Base-by-base conservation (phyloP, 30 jellyfish, hydroid and myxozoan genomes). In the Chironex yamaguchii region DNA sequence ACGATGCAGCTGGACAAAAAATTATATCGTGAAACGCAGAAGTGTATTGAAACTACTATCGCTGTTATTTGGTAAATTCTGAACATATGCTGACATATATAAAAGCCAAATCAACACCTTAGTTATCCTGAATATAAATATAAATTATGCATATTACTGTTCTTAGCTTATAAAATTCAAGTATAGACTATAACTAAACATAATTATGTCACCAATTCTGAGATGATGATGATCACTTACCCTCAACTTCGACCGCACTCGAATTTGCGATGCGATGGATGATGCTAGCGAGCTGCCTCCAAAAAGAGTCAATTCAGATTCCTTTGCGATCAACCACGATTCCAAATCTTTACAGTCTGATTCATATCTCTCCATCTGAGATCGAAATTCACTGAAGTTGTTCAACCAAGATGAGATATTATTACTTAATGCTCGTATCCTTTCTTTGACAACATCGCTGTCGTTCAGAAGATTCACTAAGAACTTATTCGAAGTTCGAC, bases 261-360 rank as follows among this genome's bases (percentile, higher is more conserved):
- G 49, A 14, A 36, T 75, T 68, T 86, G 96, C 3, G 78, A 11
- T 32, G 48, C 80, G 0, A 28, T 0, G 0, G 96, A 75, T 1
- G 34, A 24, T 27, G 68, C 17, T 30, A 53, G 17, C 34, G 70
- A 30, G 12, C 29, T 49, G 64, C 51, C 48, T 81, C 36, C 11
- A 34, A 92, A 76, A 27, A 67, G 26, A 20, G 89, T 71, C 67
- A 62, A 89, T 12, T 94, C 96, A 17, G 89, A 62, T 64, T 89
- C 99, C 53, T 70, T 94, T 14, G 76, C 90, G 29, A 64, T 82
- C 1, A 94, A 62, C 95, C 96, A 88, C 21, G 90, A 17, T 42
- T 77, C 96, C 13, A 85, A 49, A 33, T 94, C 99, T 29, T 90
- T 68, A 29, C 78, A 94, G 33, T 68, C 91, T 48, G 82, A 91